Conservation (phyloP, 2,888 invertebrate genomes). For the Heliconius charithonia region DNA sequence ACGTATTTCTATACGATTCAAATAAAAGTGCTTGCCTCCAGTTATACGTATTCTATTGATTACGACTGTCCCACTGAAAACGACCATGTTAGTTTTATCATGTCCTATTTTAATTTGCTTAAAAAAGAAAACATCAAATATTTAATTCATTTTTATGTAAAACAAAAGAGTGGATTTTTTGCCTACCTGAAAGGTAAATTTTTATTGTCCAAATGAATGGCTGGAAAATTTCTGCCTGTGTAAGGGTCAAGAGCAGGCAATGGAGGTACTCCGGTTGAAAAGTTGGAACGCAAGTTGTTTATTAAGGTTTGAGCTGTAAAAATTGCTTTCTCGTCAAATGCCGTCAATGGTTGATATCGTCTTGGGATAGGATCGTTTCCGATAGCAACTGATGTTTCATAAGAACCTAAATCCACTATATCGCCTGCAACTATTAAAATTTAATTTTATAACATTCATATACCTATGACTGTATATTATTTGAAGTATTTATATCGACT, state of each 20-base stretch:
- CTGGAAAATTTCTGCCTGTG: neutral
- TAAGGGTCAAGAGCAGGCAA: constrained; percentile 20
- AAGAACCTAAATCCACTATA: constrained; percentile 9
- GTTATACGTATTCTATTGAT: neutral
- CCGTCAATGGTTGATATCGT: neutral
- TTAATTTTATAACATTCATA: neutral
- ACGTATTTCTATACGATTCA: constrained; percentile 29
- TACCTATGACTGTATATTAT: neutral
- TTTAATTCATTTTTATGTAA: neutral
- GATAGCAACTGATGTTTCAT: neutral
- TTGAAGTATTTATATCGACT: neutral
- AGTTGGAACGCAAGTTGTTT: constrained; percentile 5
- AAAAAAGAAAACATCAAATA: neutral
- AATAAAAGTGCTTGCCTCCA: neutral
- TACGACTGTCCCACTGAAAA: constrained; percentile 13
- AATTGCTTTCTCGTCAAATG: neutral
- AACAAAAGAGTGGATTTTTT: neutral
- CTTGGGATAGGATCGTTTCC: neutral
- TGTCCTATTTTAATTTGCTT: neutral
- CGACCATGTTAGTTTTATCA: neutral
- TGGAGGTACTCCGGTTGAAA: constrained; percentile 3
- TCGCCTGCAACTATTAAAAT: constrained; percentile 14
- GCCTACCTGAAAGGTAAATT: constrained; percentile 9
- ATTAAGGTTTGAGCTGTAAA: neutral
- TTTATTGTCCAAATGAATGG: neutral